Base-by-base conservation (phyloP, 2,888 invertebrate species). In the Lycaena phlaeas region DNA sequence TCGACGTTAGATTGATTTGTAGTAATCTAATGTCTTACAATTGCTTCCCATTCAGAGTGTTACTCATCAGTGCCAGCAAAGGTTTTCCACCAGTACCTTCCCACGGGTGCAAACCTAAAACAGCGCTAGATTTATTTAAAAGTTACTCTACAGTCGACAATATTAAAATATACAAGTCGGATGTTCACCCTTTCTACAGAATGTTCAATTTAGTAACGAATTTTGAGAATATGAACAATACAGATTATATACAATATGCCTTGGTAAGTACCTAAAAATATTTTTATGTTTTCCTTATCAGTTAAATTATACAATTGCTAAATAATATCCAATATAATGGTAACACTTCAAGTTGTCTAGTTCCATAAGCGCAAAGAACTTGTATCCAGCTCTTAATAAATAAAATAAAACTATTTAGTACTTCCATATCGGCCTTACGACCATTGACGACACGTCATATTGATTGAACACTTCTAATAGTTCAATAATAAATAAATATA, bases 201-300 rank as follows among this genome's bases (percentile, higher is more conserved):
- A 90, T 94, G 61, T 90, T 91, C 65, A 86, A 89, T 42, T 76
- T 94, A 6, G 68, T 92, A 45, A 90, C 92, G 2, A 93, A 96
- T 68, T 86, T 92, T 39, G 86, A 90, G 11, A 88, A 90, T 54
- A 88, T 91, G 74, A 68, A 81, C 27, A 69, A 77, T n/a, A 76
- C 84, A 2, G 92, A 93, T 59, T 77, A 91, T 41, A 87, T 89
- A 48, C 89, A 90, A 51, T 93, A 93, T 64, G 86, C 90, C 37
- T 65, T 92, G 72, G 92, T 92, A 64, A 81, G 87, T 78, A 11
- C 9, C 17, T 1, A 25, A 18, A 25, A 14, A 17, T 37, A n/a
- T n/a, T n/a, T n/a, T n/a, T n/a, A n/a, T n/a, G n/a, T n/a, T n/a
- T n/a, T n/a, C n/a, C n/a, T n/a, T n/a, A n/a, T n/a, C n/a, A n/a